A percentile compares a stretch with the other conserved stretches of the same genome.
phyloP scores from a whole-genome alignment of 2,797 vertebrate genomes.

The Petrocephalus schoutedeni region DNA sequence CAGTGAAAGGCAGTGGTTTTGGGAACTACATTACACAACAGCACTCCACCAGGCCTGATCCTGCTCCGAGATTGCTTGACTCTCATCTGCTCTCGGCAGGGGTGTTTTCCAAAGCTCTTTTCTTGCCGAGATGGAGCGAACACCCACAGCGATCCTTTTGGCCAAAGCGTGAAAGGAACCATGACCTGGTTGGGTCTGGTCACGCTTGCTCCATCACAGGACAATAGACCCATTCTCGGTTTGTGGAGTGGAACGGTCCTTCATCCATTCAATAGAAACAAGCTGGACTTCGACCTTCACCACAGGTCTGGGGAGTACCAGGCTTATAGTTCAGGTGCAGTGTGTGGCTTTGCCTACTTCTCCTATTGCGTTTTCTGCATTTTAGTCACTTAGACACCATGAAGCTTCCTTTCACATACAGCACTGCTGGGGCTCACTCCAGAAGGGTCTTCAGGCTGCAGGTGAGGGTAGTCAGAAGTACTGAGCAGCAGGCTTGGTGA shows the following conservation, averaged over 20 bases:
- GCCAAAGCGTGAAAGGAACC: not conserved
- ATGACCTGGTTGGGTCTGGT: not conserved
- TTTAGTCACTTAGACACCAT: no score
- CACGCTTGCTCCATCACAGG: not conserved
- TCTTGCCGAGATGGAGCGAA: not conserved
- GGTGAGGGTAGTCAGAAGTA: not conserved
- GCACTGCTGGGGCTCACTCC: not conserved
- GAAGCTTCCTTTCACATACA: not conserved
- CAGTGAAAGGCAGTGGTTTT: not conserved
- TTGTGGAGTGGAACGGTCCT: not conserved
- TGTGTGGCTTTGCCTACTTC: not conserved
- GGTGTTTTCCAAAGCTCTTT: not conserved
- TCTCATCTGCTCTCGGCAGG: not conserved
- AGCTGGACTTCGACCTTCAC: not conserved
- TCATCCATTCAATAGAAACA: not conserved
- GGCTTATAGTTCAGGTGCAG: not conserved
- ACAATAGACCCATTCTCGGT: not conserved
- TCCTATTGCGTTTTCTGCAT: not conserved
- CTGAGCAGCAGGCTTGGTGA: not conserved
- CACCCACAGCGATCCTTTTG: conserved; percentile 1
- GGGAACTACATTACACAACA: not conserved
- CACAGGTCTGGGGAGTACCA: not conserved
- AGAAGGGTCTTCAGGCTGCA: not conserved
- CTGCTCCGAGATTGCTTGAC: not conserved
- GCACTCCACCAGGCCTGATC: not conserved